Conservation (phyloP, 1,140 invertebrate genomes). For the Cotesia glomerata region DNA sequence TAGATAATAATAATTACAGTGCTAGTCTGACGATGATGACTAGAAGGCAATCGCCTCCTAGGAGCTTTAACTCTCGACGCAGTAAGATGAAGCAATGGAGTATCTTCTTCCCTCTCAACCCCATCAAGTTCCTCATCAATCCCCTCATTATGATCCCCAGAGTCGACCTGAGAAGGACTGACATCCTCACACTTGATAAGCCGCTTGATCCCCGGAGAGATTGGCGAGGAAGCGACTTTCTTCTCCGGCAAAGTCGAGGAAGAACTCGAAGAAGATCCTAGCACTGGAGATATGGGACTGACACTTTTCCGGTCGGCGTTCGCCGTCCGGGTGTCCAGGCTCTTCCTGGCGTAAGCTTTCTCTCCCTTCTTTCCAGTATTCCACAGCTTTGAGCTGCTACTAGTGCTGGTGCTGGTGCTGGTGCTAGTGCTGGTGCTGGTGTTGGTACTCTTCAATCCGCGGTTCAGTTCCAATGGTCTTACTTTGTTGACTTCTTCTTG, state of each 20-base stretch:
- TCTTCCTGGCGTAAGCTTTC: conserved; percentile 51
- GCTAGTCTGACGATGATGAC: conserved; percentile 51
- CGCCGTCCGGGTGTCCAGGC: conserved; percentile 41
- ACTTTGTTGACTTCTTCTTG: conserved; percentile 37
- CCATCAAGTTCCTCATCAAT: conserved; percentile 66
- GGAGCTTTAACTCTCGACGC: conserved; percentile 71
- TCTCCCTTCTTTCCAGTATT: conserved; percentile 46
- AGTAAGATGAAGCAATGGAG: conserved; percentile 70
- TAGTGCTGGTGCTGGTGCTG: conserved; percentile 35
- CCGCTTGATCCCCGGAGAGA: conserved; percentile 51
- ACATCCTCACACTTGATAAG: conserved; percentile 48
- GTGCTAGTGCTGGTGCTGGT: conserved; percentile 28
- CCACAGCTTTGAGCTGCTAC: background rate
- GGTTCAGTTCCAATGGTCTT: conserved; percentile 40
- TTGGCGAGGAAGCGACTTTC: background rate
- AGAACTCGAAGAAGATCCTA: conserved; percentile 35
- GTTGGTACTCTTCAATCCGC: conserved; percentile 35
- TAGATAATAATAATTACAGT: conserved; percentile 27
- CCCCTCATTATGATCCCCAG: conserved; percentile 39
- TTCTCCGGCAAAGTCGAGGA: conserved; percentile 24
- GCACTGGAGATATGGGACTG: conserved; percentile 8
- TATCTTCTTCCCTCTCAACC: conserved; percentile 64
- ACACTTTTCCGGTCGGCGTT: background rate
- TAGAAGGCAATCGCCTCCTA: conserved; percentile 69
- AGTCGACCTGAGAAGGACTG: conserved; percentile 42